Conservation (phyloP, 2,797 vertebrate genomes). For the Podarcis lilfordi region DNA sequence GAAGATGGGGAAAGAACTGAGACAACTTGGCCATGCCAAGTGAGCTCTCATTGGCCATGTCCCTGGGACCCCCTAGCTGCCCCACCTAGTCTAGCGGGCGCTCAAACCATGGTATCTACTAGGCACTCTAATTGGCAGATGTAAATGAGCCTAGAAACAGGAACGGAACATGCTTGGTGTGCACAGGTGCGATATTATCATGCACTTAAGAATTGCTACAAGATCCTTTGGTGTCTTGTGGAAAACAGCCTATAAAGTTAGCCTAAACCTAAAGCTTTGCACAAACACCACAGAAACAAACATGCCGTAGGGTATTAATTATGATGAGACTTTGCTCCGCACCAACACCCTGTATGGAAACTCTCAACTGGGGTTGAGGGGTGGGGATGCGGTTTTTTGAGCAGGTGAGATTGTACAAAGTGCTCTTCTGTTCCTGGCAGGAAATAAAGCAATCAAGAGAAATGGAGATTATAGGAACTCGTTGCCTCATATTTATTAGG, state of each 20-base stretch:
- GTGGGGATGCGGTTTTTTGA: constrained; percentile 80
- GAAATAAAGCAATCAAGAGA: constrained; percentile 82
- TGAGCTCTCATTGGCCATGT: too few species aligned
- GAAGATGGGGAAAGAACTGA: too few species aligned
- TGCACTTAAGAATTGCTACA: neutral
- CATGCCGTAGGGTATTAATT: constrained; percentile 47
- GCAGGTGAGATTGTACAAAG: constrained; percentile 83
- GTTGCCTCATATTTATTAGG: constrained; percentile 71
- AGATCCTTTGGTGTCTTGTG: neutral
- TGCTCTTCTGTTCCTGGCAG: constrained; percentile 72
- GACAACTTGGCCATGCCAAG: too few species aligned
- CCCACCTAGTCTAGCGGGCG: too few species aligned
- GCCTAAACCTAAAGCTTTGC: constrained; percentile 9
- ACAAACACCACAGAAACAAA: constrained; percentile 55
- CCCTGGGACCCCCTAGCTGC: too few species aligned
- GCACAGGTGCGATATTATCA: neutral
- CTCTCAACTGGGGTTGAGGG: constrained; percentile 45
- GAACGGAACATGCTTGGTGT: neutral
- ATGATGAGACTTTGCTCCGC: constrained; percentile 30
- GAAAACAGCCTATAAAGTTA: constrained; percentile 4
- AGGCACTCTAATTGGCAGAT: neutral
- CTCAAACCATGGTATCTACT: neutral
- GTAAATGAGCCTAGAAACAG: too few species aligned
- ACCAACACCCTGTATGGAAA: constrained; percentile 54
- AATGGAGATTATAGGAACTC: constrained; percentile 44